Base-by-base conservation (phyloP, 37 sponge, comb jelly and placozoan species). In the Petrosia ficiformis region DNA sequence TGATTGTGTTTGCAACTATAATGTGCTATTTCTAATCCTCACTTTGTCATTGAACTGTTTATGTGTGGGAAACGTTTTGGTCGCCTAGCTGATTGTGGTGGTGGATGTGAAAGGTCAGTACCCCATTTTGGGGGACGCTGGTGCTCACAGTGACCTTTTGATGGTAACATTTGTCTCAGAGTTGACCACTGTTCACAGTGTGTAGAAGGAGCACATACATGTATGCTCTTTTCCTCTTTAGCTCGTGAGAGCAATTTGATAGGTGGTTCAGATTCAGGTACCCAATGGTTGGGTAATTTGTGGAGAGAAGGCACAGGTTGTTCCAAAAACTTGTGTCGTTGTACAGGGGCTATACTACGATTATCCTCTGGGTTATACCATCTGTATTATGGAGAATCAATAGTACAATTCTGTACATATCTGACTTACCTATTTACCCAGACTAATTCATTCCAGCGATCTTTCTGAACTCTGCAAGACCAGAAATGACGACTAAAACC, bases 171-270 rank as follows among this genome's bases (percentile, higher is more conserved):
- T 74, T 90, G 80, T 24, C 95, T 71, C 39, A 94, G 76, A 21
- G 88, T 90, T 2, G 95, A 94, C 95, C 95, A 94, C 28, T 78
- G 40, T 75, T 94, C 95, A 75, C 82, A 86, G 2, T 91, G 76
- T 3, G 88, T 73, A 19, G 84, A 56, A 25, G 66, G 88, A 38
- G 57, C 65, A 14, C 84, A 82, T 0, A 34, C 8, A 8, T 48
- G 54, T n/a, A n/a, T n/a, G 14, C 54, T 48, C 14, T 59, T 75
- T 76, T 92, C 88, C 67, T 87, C 84, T 3, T 65, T 4, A 0
- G 67, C 67, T 4, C 93, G 81, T 0, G 84, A 83, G 73, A 92
- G 83, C 24, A 80, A 75, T 57, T 77, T 72, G 3, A 79, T 75
- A 1, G 92, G 79, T 3, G 92, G 65, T 37, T 86, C 83, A 36